These are phyloP conservation scores for Wasmannia auropunctata DNA, from an alignment of 1,140 invertebrate species.

Conservation along the genomic window DNA sequence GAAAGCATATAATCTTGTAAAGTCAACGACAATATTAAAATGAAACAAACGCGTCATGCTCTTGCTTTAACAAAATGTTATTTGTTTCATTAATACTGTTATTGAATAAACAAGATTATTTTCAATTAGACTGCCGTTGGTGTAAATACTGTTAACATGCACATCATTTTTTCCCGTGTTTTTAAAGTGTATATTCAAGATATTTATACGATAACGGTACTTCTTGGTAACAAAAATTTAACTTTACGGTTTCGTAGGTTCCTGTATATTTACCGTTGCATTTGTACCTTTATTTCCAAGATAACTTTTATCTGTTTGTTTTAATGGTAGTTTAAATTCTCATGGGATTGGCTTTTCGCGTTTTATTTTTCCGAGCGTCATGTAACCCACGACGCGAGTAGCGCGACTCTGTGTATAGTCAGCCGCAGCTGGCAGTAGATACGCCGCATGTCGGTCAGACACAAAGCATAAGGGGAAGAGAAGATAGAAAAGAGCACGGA, in stretches of 20 bases:
- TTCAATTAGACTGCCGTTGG: no score
- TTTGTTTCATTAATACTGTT: no score
- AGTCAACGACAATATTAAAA: no score
- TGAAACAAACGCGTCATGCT: no score
- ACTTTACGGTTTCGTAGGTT: background rate
- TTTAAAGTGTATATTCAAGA: no score
- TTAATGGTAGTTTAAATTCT: slow-evolving; percentile 11
- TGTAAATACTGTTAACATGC: no score
- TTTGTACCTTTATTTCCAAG: background rate
- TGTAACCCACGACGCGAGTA: slow-evolving; percentile 31
- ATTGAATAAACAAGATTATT: no score
- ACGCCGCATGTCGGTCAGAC: slow-evolving; percentile 7
- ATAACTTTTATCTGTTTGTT: background rate
- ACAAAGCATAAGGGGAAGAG: slow-evolving; percentile 11
- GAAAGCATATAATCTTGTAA: no score
- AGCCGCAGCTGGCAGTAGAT: slow-evolving; percentile 27
- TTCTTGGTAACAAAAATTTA: background rate
- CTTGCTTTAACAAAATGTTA: no score
- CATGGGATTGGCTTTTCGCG: background rate
- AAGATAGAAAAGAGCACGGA: slow-evolving; percentile 27
- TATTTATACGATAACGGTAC: background rate
- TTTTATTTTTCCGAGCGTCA: background rate
- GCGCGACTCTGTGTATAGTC: slow-evolving; percentile 17
- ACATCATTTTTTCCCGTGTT: no score
- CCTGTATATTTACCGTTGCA: background rate